Percentiles rank a stretch among this genome's conserved stretches.
phyloP scores from a whole-genome alignment of 2,113 vertebrate species.

The Oncorhynchus keta region DNA sequence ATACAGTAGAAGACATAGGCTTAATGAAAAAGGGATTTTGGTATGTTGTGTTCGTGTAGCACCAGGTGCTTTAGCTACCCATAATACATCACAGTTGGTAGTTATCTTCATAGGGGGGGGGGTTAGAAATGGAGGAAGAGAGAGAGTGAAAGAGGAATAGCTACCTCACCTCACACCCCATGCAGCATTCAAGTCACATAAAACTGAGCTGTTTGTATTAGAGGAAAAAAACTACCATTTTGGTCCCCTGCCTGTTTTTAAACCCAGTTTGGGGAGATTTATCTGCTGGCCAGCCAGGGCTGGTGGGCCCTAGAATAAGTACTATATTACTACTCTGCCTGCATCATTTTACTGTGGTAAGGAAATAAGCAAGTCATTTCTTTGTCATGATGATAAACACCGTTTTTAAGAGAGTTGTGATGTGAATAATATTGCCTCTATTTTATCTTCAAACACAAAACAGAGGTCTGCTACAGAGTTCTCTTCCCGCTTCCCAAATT shows the following conservation, averaged over 20 bases:
- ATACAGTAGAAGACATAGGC: not conserved
- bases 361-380: constrained; percentile 4
- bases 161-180: not conserved
- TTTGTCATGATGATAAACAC: constrained; percentile 1
- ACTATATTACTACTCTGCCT: not conserved
- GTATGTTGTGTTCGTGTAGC: not conserved
- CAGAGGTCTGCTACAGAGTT: constrained; percentile 1
- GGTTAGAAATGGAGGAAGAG: not conserved
- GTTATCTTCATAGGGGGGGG: not conserved
- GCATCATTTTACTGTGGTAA: constrained; percentile 7
- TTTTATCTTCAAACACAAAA: constrained; percentile 18
- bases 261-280: not conserved
- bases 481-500: not conserved
- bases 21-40: not conserved
- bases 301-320: not conserved
- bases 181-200: constrained; percentile 29
- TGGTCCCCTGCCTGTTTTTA: constrained; percentile 19
- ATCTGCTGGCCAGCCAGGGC: constrained; percentile 10
- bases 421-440: constrained; percentile 1
- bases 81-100: not conserved
- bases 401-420: not conserved
- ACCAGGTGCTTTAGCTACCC: constrained; percentile 7
- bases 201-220: constrained; percentile 18
- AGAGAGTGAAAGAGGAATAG: not conserved
- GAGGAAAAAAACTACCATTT: not conserved